phyloP scores from a whole-genome alignment of 2,888 invertebrate genomes.

The Caenorhabditis zanzibari region DNA sequence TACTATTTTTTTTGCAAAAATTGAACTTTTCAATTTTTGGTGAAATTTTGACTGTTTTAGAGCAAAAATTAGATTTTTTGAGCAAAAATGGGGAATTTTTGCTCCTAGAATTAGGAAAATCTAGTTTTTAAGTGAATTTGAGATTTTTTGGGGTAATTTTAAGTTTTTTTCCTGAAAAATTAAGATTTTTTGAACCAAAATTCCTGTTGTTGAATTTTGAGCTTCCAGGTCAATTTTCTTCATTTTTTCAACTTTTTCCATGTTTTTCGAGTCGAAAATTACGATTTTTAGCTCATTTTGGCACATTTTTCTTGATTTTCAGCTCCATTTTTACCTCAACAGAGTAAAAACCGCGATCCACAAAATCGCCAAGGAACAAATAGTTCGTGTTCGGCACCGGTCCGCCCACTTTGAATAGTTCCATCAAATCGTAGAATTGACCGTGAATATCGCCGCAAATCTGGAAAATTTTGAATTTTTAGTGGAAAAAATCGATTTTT shows the following conservation, averaged over 20 bases:
- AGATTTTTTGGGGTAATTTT: no score
- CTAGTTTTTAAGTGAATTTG: no score
- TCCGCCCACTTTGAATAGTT: conserved; percentile 95
- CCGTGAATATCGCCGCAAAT: conserved; percentile 99
- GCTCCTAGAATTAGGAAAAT: no score
- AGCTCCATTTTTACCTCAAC: conserved; percentile 86
- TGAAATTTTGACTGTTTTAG: background rate
- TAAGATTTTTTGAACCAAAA: no score
- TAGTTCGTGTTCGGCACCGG: conserved; percentile 99
- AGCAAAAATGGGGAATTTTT: no score
- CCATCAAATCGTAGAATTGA: conserved; percentile 97
- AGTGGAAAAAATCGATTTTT: background rate
- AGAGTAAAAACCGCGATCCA: conserved; percentile 99
- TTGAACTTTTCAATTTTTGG: background rate
- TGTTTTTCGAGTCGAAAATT: background rate
- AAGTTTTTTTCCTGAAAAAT: no score
- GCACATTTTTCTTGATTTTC: background rate
- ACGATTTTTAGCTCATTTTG: background rate
- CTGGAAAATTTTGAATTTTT: conserved; percentile 85
- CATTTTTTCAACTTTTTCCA: background rate
- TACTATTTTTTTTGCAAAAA: background rate
- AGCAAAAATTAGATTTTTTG: background rate
- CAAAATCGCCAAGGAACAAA: conserved; percentile 99
- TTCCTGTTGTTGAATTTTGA: no score
- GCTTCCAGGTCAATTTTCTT: no score